phyloP scores from a whole-genome alignment of 2,113 vertebrate genomes.

The Zosterops japonicus region DNA sequence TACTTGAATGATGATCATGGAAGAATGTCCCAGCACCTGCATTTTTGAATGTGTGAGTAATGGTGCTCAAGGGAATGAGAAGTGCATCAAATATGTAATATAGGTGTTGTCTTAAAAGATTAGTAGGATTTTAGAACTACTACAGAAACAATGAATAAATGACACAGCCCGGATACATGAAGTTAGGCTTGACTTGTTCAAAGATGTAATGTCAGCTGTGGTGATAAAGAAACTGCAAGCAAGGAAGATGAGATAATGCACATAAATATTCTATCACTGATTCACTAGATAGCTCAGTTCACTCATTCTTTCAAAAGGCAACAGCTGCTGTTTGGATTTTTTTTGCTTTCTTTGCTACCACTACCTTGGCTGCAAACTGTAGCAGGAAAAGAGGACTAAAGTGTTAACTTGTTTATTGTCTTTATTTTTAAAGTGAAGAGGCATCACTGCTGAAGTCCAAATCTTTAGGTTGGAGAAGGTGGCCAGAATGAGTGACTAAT shows the following conservation, averaged over 20 bases:
- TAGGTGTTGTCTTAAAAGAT: not conserved
- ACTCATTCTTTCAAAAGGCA: not conserved
- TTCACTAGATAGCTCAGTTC: not conserved
- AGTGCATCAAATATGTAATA: not conserved
- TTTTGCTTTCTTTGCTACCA: not conserved
- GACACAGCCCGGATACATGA: not conserved
- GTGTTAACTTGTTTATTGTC: not conserved
- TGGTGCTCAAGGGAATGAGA: not conserved
- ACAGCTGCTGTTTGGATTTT: not conserved
- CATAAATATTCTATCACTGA: not conserved
- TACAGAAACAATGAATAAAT: not conserved
- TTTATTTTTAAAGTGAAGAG: not conserved
- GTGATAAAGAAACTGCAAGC: not conserved
- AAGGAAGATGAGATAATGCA: not conserved
- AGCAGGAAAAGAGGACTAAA: not conserved
- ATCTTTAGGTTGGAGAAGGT: not conserved
- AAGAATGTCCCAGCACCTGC: not conserved
- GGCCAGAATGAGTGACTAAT: not conserved
- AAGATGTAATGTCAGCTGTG: not conserved
- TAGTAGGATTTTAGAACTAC: not conserved
- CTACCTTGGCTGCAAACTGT: not conserved
- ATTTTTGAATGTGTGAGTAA: conserved; percentile 23
- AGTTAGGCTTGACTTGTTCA: not conserved
- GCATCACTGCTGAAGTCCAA: not conserved
- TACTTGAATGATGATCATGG: not conserved